Evolutionary conservation across 1,140 invertebrate species (phyloP).

Genomic region (Saccostrea echinata): DNA sequence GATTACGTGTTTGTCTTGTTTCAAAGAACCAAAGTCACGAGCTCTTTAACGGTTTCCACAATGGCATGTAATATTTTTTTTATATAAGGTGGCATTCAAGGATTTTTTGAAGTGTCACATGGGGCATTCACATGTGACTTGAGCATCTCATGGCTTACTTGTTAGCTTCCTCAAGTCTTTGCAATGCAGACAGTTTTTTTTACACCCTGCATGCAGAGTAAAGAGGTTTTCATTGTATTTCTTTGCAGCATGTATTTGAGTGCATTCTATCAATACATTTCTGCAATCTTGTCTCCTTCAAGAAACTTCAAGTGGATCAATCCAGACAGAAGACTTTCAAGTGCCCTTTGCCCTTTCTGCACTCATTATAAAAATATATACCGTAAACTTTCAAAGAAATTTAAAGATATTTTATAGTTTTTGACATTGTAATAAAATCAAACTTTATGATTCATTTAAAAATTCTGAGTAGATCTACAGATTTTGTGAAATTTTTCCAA

Average conservation of each 20-base stretch:
- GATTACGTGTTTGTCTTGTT: conserved; percentile 38
- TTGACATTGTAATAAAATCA: neutral
- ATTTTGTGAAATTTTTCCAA: neutral
- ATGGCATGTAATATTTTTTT: conserved; percentile 13
- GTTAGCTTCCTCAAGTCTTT: neutral
- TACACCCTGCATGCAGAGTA: neutral
- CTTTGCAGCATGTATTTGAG: neutral
- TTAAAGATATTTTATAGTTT: too few species aligned
- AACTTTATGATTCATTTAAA: neutral
- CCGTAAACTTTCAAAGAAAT: too few species aligned
- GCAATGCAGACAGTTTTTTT: neutral
- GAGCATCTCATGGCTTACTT: neutral
- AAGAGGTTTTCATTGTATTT: neutral
- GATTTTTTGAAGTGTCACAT: neutral
- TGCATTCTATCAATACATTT: neutral
- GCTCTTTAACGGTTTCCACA: neutral
- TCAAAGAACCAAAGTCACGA: conserved; percentile 34
- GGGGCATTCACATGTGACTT: neutral
- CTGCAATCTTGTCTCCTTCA: neutral
- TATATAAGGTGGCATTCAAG: neutral
- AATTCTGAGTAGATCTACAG: neutral
- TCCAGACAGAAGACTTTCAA: neutral
- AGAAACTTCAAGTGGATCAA: neutral
- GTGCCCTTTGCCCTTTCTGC: neutral
- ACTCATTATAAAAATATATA: neutral